phyloP scores from a whole-genome alignment of 2,113 vertebrate genomes.

The Macquaria ambigua region DNA sequence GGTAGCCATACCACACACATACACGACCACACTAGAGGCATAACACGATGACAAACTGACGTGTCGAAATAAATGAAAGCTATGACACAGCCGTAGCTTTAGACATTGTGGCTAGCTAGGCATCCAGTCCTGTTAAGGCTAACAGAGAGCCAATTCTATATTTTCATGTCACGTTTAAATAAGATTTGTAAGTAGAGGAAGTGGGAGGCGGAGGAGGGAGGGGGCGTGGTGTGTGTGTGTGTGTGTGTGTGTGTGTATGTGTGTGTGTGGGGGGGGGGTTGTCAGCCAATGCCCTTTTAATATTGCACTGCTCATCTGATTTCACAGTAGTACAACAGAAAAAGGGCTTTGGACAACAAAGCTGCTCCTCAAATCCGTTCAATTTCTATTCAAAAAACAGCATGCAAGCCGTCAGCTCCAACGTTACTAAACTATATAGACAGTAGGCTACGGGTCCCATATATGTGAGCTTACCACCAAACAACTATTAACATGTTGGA shows the following conservation, averaged over 20 bases:
- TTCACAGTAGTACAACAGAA: constrained; percentile 97
- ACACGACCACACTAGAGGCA: neutral
- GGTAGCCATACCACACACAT: constrained; percentile 9
- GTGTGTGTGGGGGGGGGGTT: constrained; percentile 68
- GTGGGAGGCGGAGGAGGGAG: constrained; percentile 3
- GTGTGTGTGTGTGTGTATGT: neutral
- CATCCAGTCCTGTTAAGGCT: neutral
- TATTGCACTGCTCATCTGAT: constrained; percentile 97
- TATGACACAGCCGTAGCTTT: neutral
- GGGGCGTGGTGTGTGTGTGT: constrained; percentile 1
- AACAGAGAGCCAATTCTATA: neutral
- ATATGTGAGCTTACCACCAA: constrained; percentile 5
- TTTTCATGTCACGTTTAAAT: constrained; percentile 26
- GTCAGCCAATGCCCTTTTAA: constrained; percentile 98
- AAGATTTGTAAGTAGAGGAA: constrained; percentile 50
- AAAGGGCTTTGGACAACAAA: constrained; percentile 92
- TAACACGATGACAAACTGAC: neutral
- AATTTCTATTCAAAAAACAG: constrained; percentile 27
- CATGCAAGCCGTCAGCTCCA: constrained; percentile 33
- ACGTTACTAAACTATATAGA: constrained; percentile 35
- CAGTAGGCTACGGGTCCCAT: constrained; percentile 5
- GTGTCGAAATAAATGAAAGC: neutral
- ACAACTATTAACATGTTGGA: constrained; percentile 42
- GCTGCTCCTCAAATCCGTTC: constrained; percentile 67
- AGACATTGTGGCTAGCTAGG: neutral